Percentiles rank a stretch among this genome's conserved stretches.
Conservation (phyloP, 2,797 vertebrate species). For the Antrozous pallidus region DNA sequence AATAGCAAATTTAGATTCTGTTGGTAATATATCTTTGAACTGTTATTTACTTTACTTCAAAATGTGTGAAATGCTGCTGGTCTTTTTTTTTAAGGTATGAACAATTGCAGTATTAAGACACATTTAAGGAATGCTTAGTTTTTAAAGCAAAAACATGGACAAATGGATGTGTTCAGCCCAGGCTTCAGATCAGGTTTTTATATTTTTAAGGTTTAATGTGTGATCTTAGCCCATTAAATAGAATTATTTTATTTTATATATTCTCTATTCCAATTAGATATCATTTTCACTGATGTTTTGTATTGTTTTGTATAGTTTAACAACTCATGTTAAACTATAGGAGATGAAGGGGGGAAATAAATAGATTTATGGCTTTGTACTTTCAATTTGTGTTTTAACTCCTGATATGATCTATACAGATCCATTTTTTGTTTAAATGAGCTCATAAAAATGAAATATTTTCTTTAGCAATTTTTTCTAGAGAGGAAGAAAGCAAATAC, state of each 20-base stretch:
- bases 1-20: constrained; percentile 53
- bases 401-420: background rate
- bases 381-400: constrained; percentile 55
- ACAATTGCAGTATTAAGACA: constrained; percentile 72
- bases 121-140: constrained; percentile 78
- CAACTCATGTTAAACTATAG: constrained; percentile 48
- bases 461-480: constrained; percentile 1
- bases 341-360: constrained; percentile 51
- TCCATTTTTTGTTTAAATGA: constrained; percentile 44
- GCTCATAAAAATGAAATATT: background rate
- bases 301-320: too few species aligned
- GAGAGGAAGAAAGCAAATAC: background rate
- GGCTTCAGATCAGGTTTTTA: constrained; percentile 73
- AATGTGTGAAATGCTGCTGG: constrained; percentile 42
- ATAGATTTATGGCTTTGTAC: constrained; percentile 67
- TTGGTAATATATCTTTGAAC: background rate
- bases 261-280: constrained; percentile 53
- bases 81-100: constrained; percentile 72
- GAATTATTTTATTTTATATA: constrained; percentile 53
- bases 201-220: constrained; percentile 69
- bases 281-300: constrained; percentile 54
- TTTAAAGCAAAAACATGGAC: constrained; percentile 75
- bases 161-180: constrained; percentile 70
- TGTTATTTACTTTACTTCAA: constrained; percentile 74
- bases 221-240: constrained; percentile 66